Base-by-base conservation (phyloP, 1,140 invertebrate genomes). In the Platyscapa corneri region DNA sequence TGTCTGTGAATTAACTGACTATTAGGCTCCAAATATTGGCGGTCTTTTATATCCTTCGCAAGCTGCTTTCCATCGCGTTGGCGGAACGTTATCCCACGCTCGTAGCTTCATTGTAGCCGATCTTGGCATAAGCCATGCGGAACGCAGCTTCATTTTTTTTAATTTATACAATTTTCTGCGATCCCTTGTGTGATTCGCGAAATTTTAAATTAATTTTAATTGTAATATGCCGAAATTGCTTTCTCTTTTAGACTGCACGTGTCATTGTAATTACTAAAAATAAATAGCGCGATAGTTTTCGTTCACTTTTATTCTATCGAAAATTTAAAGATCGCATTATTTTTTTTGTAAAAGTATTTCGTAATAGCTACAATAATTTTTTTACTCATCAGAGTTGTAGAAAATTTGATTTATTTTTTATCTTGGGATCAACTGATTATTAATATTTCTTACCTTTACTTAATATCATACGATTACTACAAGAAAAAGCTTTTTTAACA, bases 1-100 rank as follows among this genome's bases (percentile, higher is more conserved):
- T 92, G 89, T 91, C 87, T 86, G 87, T 88, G 89, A 92, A 91
- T 91, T 91, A 92, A 89, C 90, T 86, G 89, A 90, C 91, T 91
- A 92, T 92, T 92, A 92, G 89, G 88, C 82, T 65, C 65, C 83
- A 88, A 87, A 91, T 90, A 92, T 91, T 91, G 82, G 90, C 85
- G 83, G 86, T 82, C 89, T 90, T 90, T 91, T 91, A 90, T 89
- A 89, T 90, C 85, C 46, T 76, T 30, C 5, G 42, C 76, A 6
- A 32, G 42, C 34, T 8, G 56, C 80, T 75, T 67, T 81, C 72
- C 78, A 80, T 6, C 39, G 7, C 76, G 53, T 34, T 34, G 37
- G 75, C 75, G 34, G 42, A 82, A 65, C 42, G 56, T 42, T 80
- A 83, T 76, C 16, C 42, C 39, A 10, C 67, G 32, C 85, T 30